Evolutionary conservation across 2,797 vertebrate genomes (phyloP), one percentile per base, ranked within the genome.

Genomic region (Xenopus petersii): DNA sequence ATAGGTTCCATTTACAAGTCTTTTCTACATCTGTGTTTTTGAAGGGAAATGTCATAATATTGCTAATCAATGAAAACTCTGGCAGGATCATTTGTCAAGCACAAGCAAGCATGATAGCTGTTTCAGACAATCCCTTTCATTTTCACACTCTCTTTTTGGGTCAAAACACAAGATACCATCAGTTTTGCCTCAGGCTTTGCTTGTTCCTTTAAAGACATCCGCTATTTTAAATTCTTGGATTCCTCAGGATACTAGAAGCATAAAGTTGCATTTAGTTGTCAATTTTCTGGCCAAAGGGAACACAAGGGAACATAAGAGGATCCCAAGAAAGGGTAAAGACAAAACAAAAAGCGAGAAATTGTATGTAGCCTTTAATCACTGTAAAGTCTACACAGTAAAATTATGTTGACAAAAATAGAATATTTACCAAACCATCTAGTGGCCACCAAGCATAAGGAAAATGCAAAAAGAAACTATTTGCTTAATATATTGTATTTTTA

Each of bases 21-120:
- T 75, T 79, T 80, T 84, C 83, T 88, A 84, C 91, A 91, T 90
- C 89, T 91, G 90, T 76, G 87, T 87, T 87, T 91, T 88, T 90
- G 89, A 91, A 90, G 86, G 89, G 88, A 92, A 91, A 89, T 91
- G 89, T 91, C 91, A 89, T 92, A 91, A 91, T 87, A 91, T 85
- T 64, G 85, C 90, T 91, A 91, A 92, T 93, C 91, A 91, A 93
- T 92, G 90, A 82, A 82, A 83, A 82, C 86, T 87, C 77, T 88
- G 91, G 91, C 90, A 91, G 86, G 81, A 85, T 82, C 91, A 91
- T 93, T 92, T 92, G 91, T 93, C 91, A 92, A 77, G 80, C 84
- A 74, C 51, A 30, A 89, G 88, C 80, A 85, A 80, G 84, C 75
- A 74, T 79, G 82, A 86, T 89, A 92, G 89, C 91, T 92, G 89